Evolutionary conservation across 2,797 vertebrate species (phyloP), one percentile per base, ranked within the genome.

Genomic region (Holocentrus rufus): DNA sequence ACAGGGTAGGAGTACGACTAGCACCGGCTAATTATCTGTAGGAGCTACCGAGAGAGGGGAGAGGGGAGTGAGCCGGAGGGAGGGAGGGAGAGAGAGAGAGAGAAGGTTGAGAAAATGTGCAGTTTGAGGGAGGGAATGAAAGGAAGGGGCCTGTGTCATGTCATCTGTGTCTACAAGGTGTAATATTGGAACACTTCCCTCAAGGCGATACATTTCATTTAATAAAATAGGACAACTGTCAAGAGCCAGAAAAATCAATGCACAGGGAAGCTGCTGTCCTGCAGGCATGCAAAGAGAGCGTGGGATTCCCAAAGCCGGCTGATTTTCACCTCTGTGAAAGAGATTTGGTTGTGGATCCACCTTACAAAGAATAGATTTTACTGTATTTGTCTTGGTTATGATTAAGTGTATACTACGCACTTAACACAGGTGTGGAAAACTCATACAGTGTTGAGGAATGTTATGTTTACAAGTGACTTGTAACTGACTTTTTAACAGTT

Each of bases 11-110:
- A 69, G 20, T 74, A 80, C 76, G 79, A 76, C 68, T 75, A 87
- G 79, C 69, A 31, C 57, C 10, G 60, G 73, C 65, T 88, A 85
- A 89, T 90, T 89, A 90, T 85, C 56, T 39, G 73, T 27, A 76
- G 74, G 61, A 76, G 69, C 63, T 69, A 68, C 73, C 30, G 34
- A 59, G 39, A 25, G 67, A 77, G 73, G 23, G 18, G 39, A 49
- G 55, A 72, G 36, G 34, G 69, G 59, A 65, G 54, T 53, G 55
- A 69, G 60, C 10, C 5, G 67, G 52, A 50, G 3, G 5, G 65
- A 63, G 53, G 50, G 64, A 66, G 42, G 1, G 27, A 63, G 68
- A 65, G 25, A 59, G 27, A 17, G n/a, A 22, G 68, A 65, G 25
- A 59, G 27, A 17, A 18, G 20, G 3, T 4, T 11, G 39, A 13